Conservation (phyloP, 2,888 invertebrate species). For the Entomobrya proxima region DNA sequence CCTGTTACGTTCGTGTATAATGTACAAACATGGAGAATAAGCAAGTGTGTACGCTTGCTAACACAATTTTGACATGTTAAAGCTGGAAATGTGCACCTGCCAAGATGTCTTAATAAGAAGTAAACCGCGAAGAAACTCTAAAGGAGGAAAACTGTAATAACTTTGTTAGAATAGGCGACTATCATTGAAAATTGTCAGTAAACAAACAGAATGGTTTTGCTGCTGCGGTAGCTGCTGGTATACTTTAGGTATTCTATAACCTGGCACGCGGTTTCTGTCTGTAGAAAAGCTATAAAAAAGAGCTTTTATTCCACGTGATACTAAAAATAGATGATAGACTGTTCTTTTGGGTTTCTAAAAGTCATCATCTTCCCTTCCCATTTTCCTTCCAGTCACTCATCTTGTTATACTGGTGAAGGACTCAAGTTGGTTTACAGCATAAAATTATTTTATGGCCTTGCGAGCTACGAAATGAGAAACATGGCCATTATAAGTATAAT, state of each 20-base stretch:
- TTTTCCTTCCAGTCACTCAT: not conserved
- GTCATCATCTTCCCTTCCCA: not conserved
- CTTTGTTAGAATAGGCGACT: not conserved
- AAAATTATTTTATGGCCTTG: conserved; percentile 23
- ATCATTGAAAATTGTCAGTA: not conserved
- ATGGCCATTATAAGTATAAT: conserved; percentile 9
- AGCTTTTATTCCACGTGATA: not conserved
- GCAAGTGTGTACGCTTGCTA: not conserved
- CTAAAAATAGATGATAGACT: not conserved
- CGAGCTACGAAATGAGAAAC: not conserved
- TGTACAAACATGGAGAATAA: not conserved
- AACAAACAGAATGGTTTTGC: not conserved
- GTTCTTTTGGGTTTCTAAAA: not conserved
- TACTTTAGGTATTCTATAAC: not conserved
- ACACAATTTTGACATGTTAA: not conserved
- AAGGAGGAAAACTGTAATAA: not conserved
- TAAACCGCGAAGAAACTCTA: not conserved
- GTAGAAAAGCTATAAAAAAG: not conserved
- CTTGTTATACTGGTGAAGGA: not conserved
- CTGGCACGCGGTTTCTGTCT: not conserved
- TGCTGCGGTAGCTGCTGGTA: too few species aligned
- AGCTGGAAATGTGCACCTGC: not conserved
- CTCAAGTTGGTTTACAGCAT: not conserved
- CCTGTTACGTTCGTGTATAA: not conserved
- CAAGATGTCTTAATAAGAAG: not conserved